These are phyloP conservation scores for Pasiphila rectangulata DNA, from an alignment of 2,888 invertebrate species.

Conservation along the genomic window DNA sequence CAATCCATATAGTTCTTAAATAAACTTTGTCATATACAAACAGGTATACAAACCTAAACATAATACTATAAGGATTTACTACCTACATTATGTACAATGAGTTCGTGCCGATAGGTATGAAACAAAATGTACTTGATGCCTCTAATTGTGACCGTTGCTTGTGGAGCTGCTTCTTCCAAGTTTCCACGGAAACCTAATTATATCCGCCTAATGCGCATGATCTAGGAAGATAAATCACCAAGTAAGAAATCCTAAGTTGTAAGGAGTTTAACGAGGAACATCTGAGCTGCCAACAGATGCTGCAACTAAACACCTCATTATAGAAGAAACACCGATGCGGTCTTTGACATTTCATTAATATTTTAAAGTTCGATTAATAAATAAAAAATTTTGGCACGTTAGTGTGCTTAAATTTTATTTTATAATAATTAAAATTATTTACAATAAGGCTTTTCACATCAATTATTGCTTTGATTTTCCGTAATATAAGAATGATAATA, in stretches of 20 bases:
- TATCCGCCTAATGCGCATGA: too few relatives aligned
- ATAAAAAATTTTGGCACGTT: slow-evolving; percentile 64
- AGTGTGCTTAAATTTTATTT: slow-evolving; percentile 58
- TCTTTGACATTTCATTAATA: not conserved
- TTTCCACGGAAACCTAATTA: not conserved
- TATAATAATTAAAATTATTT: slow-evolving; percentile 48
- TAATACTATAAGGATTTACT: slow-evolving; percentile 60
- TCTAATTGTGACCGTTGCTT: slow-evolving; percentile 34
- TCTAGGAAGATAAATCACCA: not conserved
- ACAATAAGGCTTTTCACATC: slow-evolving; percentile 64
- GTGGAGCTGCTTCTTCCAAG: slow-evolving; percentile 30
- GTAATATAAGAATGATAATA: slow-evolving; percentile 27
- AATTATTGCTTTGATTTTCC: slow-evolving; percentile 67
- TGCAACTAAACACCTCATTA: too few relatives aligned
- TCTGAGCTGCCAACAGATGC: slow-evolving; percentile 1
- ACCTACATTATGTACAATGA: slow-evolving; percentile 70
- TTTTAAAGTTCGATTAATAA: slow-evolving; percentile 4
- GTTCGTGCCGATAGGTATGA: slow-evolving; percentile 51
- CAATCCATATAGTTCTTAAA: slow-evolving; percentile 64
- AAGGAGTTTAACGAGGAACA: not conserved
- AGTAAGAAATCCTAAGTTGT: not conserved
- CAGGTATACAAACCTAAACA: slow-evolving; percentile 72
- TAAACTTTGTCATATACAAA: slow-evolving; percentile 78
- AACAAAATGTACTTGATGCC: slow-evolving; percentile 30
- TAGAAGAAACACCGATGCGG: not conserved